Base-by-base conservation (phyloP, 2,797 vertebrate species). In the Rhadinocentrus ornatus region DNA sequence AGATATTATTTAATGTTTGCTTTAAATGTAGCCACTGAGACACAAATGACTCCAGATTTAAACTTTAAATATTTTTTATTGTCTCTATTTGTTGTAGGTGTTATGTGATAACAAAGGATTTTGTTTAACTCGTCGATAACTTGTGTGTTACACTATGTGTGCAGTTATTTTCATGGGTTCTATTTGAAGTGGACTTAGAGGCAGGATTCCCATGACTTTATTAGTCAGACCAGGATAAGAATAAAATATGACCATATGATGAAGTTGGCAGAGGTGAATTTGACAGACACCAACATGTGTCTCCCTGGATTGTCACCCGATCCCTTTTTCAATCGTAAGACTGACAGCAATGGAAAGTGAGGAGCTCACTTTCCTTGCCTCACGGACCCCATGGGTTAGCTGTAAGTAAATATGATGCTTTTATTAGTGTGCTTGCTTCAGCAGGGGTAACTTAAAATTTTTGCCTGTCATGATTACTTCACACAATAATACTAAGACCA, bases 211-310 rank as follows among this genome's bases (percentile, higher is more conserved):
- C 81, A 74, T 75, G 72, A 85, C 83, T 89, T 85, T 85, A 81
- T 75, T 73, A 69, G 88, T 81, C 86, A 80, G 75, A 85, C 75
- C 67, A 77, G 88, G 93, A 91, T 81, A 89, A 90, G 91, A 86
- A 68, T 92, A 88, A 92, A 91, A 92, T 88, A 87, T 89, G 82
- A 90, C 81, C 86, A 85, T 89, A 92, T 94, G 94, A 95, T 95
- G 92, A 95, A 92, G 92, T 85, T 90, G 93, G 93, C 95, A 96
- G 93, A 95, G 94, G 86, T 85, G 82, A 72, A 85, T 94, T 96
- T 99, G 98, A 99, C 90, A 83, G 98, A 97, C 97, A 98, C 91
- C 83, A 94, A 83, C 98, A 99, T 95, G 91, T 99, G 97, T 92
- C 75, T 67, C 64, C 75, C 86, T 89, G 88, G 88, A 87, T 77